Conservation (phyloP, 2,888 invertebrate species). For the Torymus tubicola region DNA sequence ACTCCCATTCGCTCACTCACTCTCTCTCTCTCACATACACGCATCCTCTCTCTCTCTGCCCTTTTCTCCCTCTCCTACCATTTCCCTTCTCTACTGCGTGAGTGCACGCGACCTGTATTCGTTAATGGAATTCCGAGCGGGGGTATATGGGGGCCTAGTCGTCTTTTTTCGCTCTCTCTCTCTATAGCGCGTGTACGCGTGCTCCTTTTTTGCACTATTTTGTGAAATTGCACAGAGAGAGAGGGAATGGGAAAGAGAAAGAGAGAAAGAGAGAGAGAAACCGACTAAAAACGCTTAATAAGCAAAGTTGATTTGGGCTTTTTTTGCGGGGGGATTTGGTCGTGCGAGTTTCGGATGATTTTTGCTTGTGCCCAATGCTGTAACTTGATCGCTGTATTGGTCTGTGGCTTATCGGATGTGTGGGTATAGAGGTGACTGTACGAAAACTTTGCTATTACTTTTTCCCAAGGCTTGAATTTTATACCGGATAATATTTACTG, state of each 20-base stretch:
- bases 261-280: not conserved
- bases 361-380: too few species aligned
- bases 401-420: too few species aligned
- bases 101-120: constrained; percentile 34
- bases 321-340: not conserved
- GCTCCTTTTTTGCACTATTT: constrained; percentile 3
- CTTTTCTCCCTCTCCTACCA: not conserved
- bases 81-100: not conserved
- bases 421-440: too few species aligned
- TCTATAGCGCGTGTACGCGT: not conserved
- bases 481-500: too few species aligned
- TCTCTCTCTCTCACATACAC: too few species aligned
- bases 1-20: not conserved
- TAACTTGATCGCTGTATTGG: too few species aligned
- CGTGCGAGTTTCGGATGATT: too few species aligned
- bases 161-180: constrained; percentile 17
- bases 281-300: constrained; percentile 25
- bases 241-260: not conserved
- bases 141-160: not conserved
- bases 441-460: too few species aligned
- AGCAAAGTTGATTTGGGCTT: not conserved
- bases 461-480: too few species aligned
- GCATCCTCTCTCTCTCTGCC: not conserved
- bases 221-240: constrained; percentile 4
- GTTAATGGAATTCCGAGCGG: constrained; percentile 47